Evolutionary conservation across 2,888 invertebrate genomes (phyloP).

Genomic region (Silvanus unidentatus): DNA sequence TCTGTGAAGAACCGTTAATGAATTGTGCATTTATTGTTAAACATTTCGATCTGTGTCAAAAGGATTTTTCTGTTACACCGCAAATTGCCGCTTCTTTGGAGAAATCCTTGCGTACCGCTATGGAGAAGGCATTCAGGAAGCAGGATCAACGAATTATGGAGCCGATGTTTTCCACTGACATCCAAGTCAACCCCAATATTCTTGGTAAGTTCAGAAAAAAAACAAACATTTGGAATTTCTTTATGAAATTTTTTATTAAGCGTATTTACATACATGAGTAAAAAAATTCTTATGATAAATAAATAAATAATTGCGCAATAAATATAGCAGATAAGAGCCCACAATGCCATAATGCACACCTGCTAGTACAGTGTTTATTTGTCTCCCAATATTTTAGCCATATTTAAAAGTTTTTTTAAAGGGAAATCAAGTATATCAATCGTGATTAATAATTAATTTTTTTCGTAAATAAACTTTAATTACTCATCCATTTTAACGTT

Average conservation of each 20-base stretch:
- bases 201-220: constrained; percentile 20
- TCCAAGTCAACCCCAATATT: constrained; percentile 39
- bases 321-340: not conserved
- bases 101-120: constrained; percentile 52
- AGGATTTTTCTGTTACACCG: constrained; percentile 44
- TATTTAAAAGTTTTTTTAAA: constrained; percentile 12
- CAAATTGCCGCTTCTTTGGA: constrained; percentile 27
- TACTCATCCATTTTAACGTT: constrained; percentile 4
- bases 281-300: not conserved
- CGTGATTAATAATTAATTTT: not conserved
- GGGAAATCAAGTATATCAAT: too few relatives aligned
- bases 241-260: constrained; percentile 11
- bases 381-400: constrained; percentile 21
- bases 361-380: constrained; percentile 24
- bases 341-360: too few relatives aligned
- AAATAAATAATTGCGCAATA: not conserved
- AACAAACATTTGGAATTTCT: too few relatives aligned
- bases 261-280: constrained; percentile 2
- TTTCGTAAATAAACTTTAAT: not conserved
- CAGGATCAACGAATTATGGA: constrained; percentile 88
- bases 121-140: constrained; percentile 79
- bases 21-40: constrained; percentile 89
- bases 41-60: constrained; percentile 58
- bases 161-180: constrained; percentile 69
- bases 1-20: constrained; percentile 96